Evolutionary conservation across 2,797 vertebrate species (phyloP), one percentile per base, ranked within the genome.

Genomic region (Periophthalmus magnuspinnatus): DNA sequence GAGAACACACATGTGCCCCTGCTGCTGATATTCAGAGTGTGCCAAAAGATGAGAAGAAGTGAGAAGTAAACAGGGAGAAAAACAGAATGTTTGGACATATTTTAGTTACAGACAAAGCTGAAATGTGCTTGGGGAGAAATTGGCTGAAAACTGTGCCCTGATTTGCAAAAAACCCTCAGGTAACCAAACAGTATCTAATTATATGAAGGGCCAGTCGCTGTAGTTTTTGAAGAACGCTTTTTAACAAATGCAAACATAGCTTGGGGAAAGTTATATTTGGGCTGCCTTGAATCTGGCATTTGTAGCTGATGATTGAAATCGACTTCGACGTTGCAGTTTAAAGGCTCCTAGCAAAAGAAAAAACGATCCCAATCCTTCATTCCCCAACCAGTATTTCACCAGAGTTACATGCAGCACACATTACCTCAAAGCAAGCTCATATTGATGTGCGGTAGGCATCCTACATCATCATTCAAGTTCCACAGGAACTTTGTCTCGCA

Each of bases 351-450:
- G 74, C 69, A 74, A 66, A 21, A 52, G 54, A 13, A 14, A 11
- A 41, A 62, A 11, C 5, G 36, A 76, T 73, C 55, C 16, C 22
- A 41, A 78, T 72, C 77, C 60, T 68, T 77, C 59, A 68, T 73
- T 61, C 47, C 63, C 68, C 77, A 63, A 67, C 67, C 75, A 65
- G 48, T 59, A 65, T 67, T 76, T 75, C 70, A 68, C 65, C 75
- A 63, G 41, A 60, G 67, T 64, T 75, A 75, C 70, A 81, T 71
- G 75, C 70, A 65, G 63, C 56, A 21, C 72, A 80, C 70, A 69
- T 78, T 77, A 78, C 76, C 70, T 81, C 74, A 60, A 77, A 78
- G 70, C 72, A 79, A 81, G 61, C 72, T 86, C 72, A 76, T 73
- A 70, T 71, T 73, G 75, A 85, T 83, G 74, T 78, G 68, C 68